These are phyloP conservation scores for Gavia stellata DNA, from an alignment of 2,113 vertebrate genomes.

Conservation along the genomic window DNA sequence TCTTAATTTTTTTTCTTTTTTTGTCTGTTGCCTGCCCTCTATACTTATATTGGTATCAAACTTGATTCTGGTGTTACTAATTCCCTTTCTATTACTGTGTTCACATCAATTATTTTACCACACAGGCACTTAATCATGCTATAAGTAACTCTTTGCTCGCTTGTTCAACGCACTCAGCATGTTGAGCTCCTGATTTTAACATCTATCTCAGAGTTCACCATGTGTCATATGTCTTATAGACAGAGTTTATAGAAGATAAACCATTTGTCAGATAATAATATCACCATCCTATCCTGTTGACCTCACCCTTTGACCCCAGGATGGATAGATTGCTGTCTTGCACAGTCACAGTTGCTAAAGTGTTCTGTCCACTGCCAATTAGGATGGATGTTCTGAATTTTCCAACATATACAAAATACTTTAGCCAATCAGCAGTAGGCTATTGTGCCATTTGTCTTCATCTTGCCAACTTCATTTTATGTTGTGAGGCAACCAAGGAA, in stretches of 20 bases:
- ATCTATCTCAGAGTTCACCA: background rate
- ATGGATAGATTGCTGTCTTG: conserved; percentile 63
- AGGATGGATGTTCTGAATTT: conserved; percentile 67
- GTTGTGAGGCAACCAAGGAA: conserved; percentile 1
- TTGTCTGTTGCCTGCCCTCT: background rate
- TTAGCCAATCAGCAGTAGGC: conserved; percentile 62
- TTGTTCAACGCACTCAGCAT: background rate
- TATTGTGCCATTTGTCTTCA: conserved; percentile 78
- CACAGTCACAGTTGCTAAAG: conserved; percentile 47
- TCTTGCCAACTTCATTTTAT: conserved; percentile 50
- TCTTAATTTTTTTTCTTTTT: background rate
- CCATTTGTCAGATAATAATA: conserved; percentile 43
- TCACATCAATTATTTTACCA: conserved; percentile 2
- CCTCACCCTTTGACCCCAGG: conserved; percentile 65
- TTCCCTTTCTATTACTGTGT: background rate
- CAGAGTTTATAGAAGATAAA: conserved; percentile 37
- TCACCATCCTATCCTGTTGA: conserved; percentile 48
- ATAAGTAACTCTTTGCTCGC: background rate
- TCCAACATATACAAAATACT: conserved; percentile 59
- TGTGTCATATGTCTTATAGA: background rate
- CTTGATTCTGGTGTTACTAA: background rate
- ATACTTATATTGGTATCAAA: background rate
- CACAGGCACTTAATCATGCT: background rate
- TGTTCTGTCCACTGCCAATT: conserved; percentile 68
- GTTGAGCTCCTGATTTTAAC: conserved; percentile 9